Evolutionary conservation across 1,140 invertebrate genomes (phyloP).

Genomic region (Platorchestia sp.): DNA sequence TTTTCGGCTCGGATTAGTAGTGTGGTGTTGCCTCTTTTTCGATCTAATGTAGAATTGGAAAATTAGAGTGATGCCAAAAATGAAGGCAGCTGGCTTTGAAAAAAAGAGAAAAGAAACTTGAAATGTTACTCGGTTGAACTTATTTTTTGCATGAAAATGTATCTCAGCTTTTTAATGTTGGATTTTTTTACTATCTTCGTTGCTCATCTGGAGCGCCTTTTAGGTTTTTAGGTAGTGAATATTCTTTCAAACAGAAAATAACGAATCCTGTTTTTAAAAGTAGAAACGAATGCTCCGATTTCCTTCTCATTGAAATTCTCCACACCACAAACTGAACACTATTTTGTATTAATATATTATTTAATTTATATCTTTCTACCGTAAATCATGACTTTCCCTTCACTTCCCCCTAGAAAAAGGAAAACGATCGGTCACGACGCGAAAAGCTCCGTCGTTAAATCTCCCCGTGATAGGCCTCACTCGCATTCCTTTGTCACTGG

Average conservation of each 20-base stretch:
- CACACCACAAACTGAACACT: no score
- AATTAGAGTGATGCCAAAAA: no score
- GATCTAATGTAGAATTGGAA: no score
- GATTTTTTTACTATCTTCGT: background rate
- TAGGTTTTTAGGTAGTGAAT: background rate
- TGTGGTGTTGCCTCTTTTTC: no score
- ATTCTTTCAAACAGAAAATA: background rate
- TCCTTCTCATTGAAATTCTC: no score
- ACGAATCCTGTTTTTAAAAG: background rate
- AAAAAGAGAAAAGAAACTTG: no score
- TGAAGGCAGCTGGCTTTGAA: no score
- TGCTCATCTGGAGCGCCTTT: background rate
- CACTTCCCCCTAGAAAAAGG: background rate
- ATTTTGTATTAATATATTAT: no score
- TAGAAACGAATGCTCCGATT: background rate
- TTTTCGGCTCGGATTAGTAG: no score
- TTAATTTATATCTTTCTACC: background rate
- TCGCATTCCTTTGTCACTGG: slow-evolving; percentile 33
- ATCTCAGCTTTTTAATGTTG: no score
- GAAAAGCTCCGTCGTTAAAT: background rate
- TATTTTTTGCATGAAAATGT: no score
- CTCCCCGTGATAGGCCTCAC: background rate
- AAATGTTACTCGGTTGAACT: no score
- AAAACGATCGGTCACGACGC: background rate
- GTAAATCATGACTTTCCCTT: background rate